These are phyloP conservation scores for Gephyroberyx darwinii DNA, from an alignment of 2,797 vertebrate species.

Conservation along the genomic window DNA sequence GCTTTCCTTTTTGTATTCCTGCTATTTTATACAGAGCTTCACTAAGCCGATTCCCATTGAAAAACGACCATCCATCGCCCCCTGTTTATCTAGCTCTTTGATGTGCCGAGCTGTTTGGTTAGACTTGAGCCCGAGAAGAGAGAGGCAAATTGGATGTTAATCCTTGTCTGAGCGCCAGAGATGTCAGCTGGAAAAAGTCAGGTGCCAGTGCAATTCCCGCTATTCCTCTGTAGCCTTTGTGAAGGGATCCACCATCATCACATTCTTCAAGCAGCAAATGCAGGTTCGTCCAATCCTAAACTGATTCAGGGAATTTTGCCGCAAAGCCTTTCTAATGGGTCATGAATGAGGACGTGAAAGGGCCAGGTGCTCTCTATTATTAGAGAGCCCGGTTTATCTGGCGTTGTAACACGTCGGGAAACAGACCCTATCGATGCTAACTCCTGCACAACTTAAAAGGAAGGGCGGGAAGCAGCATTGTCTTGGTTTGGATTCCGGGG, in stretches of 20 bases:
- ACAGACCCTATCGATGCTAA: conserved; percentile 54
- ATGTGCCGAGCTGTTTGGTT: conserved; percentile 80
- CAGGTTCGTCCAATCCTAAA: conserved; percentile 41
- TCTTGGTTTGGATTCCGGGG: conserved; percentile 69
- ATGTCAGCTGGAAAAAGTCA: conserved; percentile 82
- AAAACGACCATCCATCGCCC: conserved; percentile 67
- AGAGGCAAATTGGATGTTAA: conserved; percentile 81
- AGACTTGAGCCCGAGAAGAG: conserved; percentile 80
- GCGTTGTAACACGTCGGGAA: conserved; percentile 49
- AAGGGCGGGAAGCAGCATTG: conserved; percentile 63
- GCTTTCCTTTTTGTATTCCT: conserved; percentile 70
- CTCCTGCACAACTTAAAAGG: conserved; percentile 81
- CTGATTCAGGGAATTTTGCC: conserved; percentile 67
- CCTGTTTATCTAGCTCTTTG: conserved; percentile 77
- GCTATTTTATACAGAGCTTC: conserved; percentile 76
- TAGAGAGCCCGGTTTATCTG: conserved; percentile 55
- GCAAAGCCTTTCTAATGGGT: conserved; percentile 55
- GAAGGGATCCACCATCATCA: conserved; percentile 63
- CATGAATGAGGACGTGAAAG: conserved; percentile 75
- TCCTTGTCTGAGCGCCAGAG: conserved; percentile 78
- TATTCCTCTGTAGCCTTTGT: conserved; percentile 82
- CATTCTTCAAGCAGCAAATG: conserved; percentile 65
- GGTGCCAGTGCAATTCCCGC: conserved; percentile 76
- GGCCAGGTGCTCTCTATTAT: conserved; percentile 82
- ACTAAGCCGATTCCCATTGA: conserved; percentile 75